These are phyloP conservation scores for Hyaena hyaena DNA, from an alignment of 2,113 vertebrate genomes.

Conservation along the genomic window DNA sequence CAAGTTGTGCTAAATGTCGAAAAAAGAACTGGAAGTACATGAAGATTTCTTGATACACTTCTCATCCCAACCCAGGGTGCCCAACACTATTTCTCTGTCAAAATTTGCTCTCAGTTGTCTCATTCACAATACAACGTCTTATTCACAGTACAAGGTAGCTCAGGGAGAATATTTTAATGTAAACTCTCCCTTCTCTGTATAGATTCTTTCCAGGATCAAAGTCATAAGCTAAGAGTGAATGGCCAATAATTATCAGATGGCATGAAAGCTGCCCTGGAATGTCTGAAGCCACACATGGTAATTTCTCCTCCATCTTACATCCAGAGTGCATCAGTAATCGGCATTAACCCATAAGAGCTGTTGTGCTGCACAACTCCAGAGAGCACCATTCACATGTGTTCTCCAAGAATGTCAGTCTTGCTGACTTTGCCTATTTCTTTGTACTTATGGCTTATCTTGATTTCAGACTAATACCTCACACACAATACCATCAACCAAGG, in stretches of 20 bases:
- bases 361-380: background rate
- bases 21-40: background rate
- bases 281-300: background rate
- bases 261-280: background rate
- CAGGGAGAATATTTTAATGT: conserved; percentile 23
- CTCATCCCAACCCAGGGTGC: background rate
- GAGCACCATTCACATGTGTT: background rate
- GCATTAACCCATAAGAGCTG: background rate
- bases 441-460: background rate
- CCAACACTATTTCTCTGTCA: background rate
- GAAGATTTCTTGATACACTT: conserved; percentile 36
- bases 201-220: conserved; percentile 13
- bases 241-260: background rate
- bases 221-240: background rate
- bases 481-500: background rate
- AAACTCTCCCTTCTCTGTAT: conserved; percentile 4
- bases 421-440: conserved; percentile 32
- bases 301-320: background rate
- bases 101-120: background rate
- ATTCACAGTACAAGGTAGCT: background rate
- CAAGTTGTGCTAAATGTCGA: conserved; percentile 23
- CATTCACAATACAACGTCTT: conserved; percentile 5
- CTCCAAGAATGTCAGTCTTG: background rate
- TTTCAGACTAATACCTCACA: background rate
- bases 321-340: background rate